These are phyloP conservation scores for Ctenopoma kingsleyae DNA, from an alignment of 2,797 vertebrate genomes.

Conservation along the genomic window DNA sequence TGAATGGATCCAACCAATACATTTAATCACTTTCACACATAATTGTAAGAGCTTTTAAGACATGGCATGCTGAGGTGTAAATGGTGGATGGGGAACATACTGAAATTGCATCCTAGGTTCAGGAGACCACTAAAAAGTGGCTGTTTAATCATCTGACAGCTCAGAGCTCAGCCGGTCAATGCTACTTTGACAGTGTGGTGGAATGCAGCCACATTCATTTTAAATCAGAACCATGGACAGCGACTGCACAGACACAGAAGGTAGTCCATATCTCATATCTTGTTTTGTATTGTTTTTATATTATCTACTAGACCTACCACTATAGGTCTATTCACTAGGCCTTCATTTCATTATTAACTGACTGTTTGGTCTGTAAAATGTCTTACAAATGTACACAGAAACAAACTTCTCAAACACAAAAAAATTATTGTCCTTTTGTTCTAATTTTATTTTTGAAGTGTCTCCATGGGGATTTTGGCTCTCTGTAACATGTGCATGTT, in stretches of 20 bases:
- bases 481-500: too few species aligned
- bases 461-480: too few species aligned
- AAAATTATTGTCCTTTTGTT: too few species aligned
- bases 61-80: slow-evolving; percentile 18
- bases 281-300: neutral
- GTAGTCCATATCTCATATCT: neutral
- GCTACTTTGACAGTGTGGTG: slow-evolving; percentile 21
- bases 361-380: too few species aligned
- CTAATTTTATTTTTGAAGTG: too few species aligned
- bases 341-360: neutral
- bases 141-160: slow-evolving; percentile 35
- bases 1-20: slow-evolving; percentile 48
- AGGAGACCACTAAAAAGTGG: slow-evolving; percentile 29
- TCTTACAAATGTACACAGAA: too few species aligned
- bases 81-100: slow-evolving; percentile 16
- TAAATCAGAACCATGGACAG: slow-evolving; percentile 75
- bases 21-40: slow-evolving; percentile 23
- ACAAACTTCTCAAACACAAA: too few species aligned
- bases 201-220: slow-evolving; percentile 21
- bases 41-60: slow-evolving; percentile 42
- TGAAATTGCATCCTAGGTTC: slow-evolving; percentile 24
- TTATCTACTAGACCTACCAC: neutral
- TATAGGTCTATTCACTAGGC: too few species aligned
- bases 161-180: slow-evolving; percentile 44
- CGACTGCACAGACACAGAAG: neutral